Conservation (phyloP, 2,888 invertebrate species). For the Agrochola lychnidis region DNA sequence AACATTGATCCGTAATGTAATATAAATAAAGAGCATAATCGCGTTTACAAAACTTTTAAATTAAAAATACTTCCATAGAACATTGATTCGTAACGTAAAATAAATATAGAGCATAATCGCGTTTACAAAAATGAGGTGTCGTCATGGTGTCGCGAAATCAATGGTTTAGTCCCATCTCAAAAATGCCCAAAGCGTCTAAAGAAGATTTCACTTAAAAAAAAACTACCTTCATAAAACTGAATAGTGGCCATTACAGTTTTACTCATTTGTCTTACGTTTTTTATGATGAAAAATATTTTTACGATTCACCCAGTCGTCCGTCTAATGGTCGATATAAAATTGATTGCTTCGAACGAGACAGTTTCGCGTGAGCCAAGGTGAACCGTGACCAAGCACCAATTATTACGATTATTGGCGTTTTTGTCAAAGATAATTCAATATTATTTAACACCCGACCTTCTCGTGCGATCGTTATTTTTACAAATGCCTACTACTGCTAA, state of each 20-base stretch:
- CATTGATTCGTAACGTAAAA: too few species aligned
- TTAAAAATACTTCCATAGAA: too few species aligned
- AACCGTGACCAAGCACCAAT: constrained; percentile 44
- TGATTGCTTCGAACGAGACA: constrained; percentile 34
- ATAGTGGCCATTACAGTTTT: constrained; percentile 8
- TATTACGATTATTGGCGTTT: constrained; percentile 53
- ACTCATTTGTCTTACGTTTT: constrained; percentile 25
- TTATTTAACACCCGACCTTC: constrained; percentile 60
- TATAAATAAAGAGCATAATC: too few species aligned
- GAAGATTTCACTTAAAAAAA: too few species aligned
- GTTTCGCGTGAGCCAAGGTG: constrained; percentile 67
- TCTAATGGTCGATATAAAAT: constrained; percentile 41
- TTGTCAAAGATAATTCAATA: constrained; percentile 60
- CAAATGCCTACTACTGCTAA: background rate
- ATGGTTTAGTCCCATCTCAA: too few species aligned
- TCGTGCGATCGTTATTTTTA: constrained; percentile 43
- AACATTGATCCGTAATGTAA: too few species aligned
- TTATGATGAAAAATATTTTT: constrained; percentile 50
- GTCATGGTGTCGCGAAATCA: too few species aligned
- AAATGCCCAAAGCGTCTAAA: too few species aligned
- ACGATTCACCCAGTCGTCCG: constrained; percentile 31
- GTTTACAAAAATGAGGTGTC: too few species aligned
- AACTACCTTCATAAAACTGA: constrained; percentile 11
- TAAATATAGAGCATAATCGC: too few species aligned
- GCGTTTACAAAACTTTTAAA: too few species aligned